Evolutionary conservation across 2,113 vertebrate genomes (phyloP).

Genomic region (Pteruthius melanotis): DNA sequence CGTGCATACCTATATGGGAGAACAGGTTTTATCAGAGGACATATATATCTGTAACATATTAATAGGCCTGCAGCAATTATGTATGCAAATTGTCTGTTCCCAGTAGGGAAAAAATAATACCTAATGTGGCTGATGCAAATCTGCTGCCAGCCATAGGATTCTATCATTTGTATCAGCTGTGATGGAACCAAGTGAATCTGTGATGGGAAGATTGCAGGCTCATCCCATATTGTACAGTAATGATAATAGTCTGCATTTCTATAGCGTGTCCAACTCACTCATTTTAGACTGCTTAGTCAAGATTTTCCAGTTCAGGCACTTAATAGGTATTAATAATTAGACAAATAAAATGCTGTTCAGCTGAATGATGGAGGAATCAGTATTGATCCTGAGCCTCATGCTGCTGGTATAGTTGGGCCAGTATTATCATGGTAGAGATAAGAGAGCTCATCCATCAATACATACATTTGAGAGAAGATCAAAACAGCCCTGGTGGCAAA

Average conservation of each 20-base stretch:
- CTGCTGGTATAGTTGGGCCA: not conserved
- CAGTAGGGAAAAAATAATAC: not conserved
- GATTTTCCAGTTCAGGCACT: not conserved
- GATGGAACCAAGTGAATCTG: not conserved
- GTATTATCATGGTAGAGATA: not conserved
- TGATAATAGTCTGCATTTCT: not conserved
- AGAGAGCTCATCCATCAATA: not conserved
- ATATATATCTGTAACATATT: not conserved
- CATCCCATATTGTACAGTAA: not conserved
- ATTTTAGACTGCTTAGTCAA: not conserved
- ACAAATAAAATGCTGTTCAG: not conserved
- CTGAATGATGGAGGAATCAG: not conserved
- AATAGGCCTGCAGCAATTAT: not conserved
- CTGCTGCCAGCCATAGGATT: not conserved
- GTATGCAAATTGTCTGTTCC: not conserved
- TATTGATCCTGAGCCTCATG: not conserved
- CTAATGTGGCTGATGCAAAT: not conserved
- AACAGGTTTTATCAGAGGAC: not conserved
- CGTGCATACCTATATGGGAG: not conserved
- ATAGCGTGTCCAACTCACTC: accelerated
- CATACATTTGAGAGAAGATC: not conserved
- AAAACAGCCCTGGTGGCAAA: conserved; percentile 49
- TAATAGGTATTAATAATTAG: not conserved
- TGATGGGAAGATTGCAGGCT: not conserved
- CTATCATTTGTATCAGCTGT: not conserved